A percentile compares a stretch with the other conserved stretches of the same genome.
phyloP scores from a whole-genome alignment of 2,888 invertebrate genomes.

The Eristalis intricaria region DNA sequence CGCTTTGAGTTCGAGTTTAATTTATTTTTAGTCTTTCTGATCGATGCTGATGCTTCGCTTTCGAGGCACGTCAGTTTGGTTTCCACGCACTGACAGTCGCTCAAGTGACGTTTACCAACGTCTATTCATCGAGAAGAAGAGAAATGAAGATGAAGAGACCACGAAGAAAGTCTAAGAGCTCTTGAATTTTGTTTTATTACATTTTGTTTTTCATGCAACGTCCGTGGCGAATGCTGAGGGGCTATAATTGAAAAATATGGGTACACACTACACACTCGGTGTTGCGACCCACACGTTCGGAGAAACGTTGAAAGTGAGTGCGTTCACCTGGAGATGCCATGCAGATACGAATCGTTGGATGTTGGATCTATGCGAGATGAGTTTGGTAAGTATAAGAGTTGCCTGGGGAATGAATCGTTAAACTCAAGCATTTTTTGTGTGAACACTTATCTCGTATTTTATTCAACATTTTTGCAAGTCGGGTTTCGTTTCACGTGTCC shows the following conservation, averaged over 20 bases:
- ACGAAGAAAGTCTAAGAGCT: not conserved
- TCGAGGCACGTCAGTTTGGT: constrained; percentile 29
- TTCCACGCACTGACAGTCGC: constrained; percentile 33
- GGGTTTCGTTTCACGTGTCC: not conserved
- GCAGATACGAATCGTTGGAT: not conserved
- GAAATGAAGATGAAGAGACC: not conserved
- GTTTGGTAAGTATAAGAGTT: not conserved
- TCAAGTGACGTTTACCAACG: constrained; percentile 20
- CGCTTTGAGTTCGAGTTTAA: not conserved
- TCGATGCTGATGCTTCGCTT: constrained; percentile 7
- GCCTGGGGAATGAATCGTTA: not conserved
- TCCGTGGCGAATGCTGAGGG: not conserved
- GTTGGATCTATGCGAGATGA: not conserved
- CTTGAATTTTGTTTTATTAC: not conserved
- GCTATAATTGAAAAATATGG: not conserved
- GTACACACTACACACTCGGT: not conserved
- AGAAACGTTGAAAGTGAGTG: not conserved
- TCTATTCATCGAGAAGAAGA: not conserved
- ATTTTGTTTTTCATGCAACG: not conserved
- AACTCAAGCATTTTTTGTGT: not conserved
- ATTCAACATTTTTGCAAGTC: not conserved
- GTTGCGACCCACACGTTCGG: not conserved
- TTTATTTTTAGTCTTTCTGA: not conserved
- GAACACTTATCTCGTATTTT: not conserved
- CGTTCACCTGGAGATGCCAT: not conserved